Evolutionary conservation across 2,888 invertebrate genomes (phyloP), one percentile per base, ranked within the genome.

Genomic region (Monopis laevigella): DNA sequence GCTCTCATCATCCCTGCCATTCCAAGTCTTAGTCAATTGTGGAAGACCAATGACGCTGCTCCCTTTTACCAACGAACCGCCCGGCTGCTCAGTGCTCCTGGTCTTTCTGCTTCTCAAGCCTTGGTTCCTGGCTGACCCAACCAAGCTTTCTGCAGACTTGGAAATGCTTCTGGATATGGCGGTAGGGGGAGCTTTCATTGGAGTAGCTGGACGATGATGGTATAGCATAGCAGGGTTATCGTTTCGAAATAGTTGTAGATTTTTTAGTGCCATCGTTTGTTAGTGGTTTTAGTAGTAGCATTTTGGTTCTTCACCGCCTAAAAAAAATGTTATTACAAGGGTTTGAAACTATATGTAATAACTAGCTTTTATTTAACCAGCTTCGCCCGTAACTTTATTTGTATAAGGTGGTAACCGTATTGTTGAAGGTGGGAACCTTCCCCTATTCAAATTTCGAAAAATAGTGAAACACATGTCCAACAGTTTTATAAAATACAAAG

Each of bases 81-180:
- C 64, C 0, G 74, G 70, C 44, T 75, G 69, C 32, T 77, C 80
- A 0, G 75, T 77, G 51, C 81, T 80, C 10, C 73, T 58, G 1
- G 69, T 52, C 43, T 80, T 75, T 6, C 78, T 65, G 0, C 62
- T 43, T 38, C 60, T 63, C n/a, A 65, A 42, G 51, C 66, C 73
- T 61, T 58, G 58, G 46, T 48, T 49, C 52, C 63, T 68, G 3
- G 61, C 58, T 27, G 61, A 61, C 5, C 65, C 70, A 10, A 61
- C 62, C 13, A 82, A 55, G 3, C 71, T 67, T 47, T 82, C 82
- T 40, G 81, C 81, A 21, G 78, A 77, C 45, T 62, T 72, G 2
- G 78, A 78, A 10, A 80, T 60, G 44, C 51, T 67, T 44, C 70
- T 65, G 1, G 72, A 69, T 3, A 77, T 48, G 2, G 70, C 64